Percentiles rank a stretch among this genome's conserved stretches.
Conservation (phyloP, 2,888 invertebrate genomes). For the Panopea generosa region DNA sequence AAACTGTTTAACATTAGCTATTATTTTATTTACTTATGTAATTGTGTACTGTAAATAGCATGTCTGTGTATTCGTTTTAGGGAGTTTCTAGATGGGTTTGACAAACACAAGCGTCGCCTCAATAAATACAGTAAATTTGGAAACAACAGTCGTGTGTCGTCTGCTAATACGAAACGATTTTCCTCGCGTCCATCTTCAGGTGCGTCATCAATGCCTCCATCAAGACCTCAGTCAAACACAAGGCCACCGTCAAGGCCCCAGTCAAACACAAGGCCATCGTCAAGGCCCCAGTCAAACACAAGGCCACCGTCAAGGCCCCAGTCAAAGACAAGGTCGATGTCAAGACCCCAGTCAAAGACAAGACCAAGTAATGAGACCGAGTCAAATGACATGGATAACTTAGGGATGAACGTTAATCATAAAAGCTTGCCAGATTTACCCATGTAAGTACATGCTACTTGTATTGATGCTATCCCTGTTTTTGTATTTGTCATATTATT, state of each 20-base stretch:
- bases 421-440: too few species aligned
- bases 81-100: constrained; percentile 52
- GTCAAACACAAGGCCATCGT: neutral
- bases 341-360: too few species aligned
- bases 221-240: neutral
- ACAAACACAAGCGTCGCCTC: constrained; percentile 43
- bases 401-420: too few species aligned
- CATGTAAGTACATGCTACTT: too few species aligned
- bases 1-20: too few species aligned
- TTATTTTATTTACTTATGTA: too few species aligned
- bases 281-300: neutral
- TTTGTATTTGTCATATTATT: too few species aligned
- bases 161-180: constrained; percentile 1
- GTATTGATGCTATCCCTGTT: too few species aligned
- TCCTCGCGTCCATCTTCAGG: constrained; percentile 18
- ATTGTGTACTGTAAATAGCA: too few species aligned
- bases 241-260: neutral
- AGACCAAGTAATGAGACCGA: too few species aligned
- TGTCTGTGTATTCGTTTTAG: constrained; percentile 31
- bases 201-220: neutral
- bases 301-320: neutral
- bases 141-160: constrained; percentile 12
- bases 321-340: too few species aligned
- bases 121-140: constrained; percentile 13
- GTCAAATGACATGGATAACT: too few species aligned